A percentile compares a stretch with the other conserved stretches of the same genome.
These are phyloP conservation scores for Mizuhopecten yessoensis DNA, from an alignment of 1,140 invertebrate species.

Conservation along the genomic window DNA sequence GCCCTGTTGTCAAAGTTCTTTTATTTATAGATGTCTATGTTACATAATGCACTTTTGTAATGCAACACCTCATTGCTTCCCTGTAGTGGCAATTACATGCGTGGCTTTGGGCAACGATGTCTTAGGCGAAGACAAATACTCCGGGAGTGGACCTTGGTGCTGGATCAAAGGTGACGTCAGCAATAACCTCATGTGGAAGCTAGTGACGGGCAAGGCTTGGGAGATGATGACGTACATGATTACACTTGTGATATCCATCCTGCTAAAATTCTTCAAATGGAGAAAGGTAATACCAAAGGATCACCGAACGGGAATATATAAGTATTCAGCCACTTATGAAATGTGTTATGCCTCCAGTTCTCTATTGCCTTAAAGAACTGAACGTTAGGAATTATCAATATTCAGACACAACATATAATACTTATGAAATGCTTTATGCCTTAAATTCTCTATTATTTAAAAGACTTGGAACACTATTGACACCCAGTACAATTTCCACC, in stretches of 20 bases:
- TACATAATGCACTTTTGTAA: too few species aligned
- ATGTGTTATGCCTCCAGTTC: too few species aligned
- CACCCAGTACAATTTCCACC: background rate
- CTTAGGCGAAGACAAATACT: background rate
- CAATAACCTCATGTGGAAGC: background rate
- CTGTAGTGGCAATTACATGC: background rate
- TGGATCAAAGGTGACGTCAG: background rate
- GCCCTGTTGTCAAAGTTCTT: too few species aligned
- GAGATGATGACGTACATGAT: background rate
- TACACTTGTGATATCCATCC: background rate
- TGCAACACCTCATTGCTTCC: background rate
- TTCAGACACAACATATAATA: too few species aligned
- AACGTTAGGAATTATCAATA: too few species aligned
- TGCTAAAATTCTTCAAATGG: conserved; percentile 13
- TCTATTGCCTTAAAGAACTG: too few species aligned
- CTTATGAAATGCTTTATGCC: too few species aligned
- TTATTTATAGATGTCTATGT: too few species aligned
- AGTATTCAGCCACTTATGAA: too few species aligned
- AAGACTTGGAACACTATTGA: background rate
- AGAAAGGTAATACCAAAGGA: background rate
- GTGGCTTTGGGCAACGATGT: background rate
- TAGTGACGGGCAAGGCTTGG: background rate
- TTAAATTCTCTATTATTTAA: background rate
- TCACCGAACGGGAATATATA: too few species aligned
- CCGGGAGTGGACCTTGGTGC: background rate